A percentile compares a stretch with the other conserved stretches of the same genome.
phyloP scores from a whole-genome alignment of 2,113 vertebrate genomes.

The Electrona antarctica region DNA sequence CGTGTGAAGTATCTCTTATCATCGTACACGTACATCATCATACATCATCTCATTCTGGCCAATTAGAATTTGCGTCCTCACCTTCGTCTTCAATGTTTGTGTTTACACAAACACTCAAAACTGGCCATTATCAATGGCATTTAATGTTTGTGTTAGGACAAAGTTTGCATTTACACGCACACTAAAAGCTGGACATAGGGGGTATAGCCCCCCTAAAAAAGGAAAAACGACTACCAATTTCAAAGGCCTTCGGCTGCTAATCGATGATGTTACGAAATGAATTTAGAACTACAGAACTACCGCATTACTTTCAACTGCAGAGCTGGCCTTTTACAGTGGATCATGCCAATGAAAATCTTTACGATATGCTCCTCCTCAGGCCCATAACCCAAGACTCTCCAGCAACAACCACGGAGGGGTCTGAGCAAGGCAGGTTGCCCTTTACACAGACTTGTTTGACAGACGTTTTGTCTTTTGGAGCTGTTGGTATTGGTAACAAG shows the following conservation, averaged over 20 bases:
- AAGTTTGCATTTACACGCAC: too few relatives aligned
- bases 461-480: constrained; percentile 49
- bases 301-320: constrained; percentile 17
- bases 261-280: constrained; percentile 21
- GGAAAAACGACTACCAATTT: not conserved
- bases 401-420: constrained; percentile 34
- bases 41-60: too few relatives aligned
- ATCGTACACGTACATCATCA: too few relatives aligned
- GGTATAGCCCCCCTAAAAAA: not conserved
- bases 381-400: constrained; percentile 38
- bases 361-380: not conserved
- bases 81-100: too few relatives aligned
- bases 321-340: constrained; percentile 45
- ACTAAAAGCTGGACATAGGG: too few relatives aligned
- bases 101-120: too few relatives aligned
- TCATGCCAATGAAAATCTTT: constrained; percentile 40
- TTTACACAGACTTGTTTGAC: constrained; percentile 54
- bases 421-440: constrained; percentile 37
- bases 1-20: too few relatives aligned
- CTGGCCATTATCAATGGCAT: too few relatives aligned
- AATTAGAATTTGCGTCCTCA: too few relatives aligned
- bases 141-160: too few relatives aligned
- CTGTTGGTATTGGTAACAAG: constrained; percentile 60
- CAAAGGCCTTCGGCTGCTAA: constrained; percentile 1
- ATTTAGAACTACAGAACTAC: constrained; percentile 22